Percentiles rank a stretch among this genome's conserved stretches.
Evolutionary conservation across 2,113 vertebrate genomes (phyloP).

Genomic region (Corydoras sp.): DNA sequence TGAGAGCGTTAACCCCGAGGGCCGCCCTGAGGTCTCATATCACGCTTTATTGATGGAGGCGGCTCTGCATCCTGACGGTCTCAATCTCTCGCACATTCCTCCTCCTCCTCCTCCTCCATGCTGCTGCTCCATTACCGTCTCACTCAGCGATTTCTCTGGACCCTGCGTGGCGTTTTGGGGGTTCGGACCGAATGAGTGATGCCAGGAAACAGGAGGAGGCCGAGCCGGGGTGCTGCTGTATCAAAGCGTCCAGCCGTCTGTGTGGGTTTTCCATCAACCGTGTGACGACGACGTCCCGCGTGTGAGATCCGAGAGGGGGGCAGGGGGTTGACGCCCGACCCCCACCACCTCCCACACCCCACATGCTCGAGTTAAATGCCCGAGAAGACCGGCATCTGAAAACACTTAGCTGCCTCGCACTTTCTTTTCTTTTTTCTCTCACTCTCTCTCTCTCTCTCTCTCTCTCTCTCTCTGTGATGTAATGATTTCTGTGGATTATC

Average conservation of each 20-base stretch:
- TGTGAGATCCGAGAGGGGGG: slow-evolving; percentile 24
- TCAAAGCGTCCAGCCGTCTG: slow-evolving; percentile 34
- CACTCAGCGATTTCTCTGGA: background rate
- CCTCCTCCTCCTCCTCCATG: background rate
- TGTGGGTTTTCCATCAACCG: slow-evolving; percentile 38
- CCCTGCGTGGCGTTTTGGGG: slow-evolving; percentile 22
- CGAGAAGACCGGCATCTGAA: slow-evolving; percentile 43
- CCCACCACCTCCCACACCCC: slow-evolving; percentile 15
- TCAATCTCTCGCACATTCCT: slow-evolving; percentile 4
- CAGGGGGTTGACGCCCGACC: slow-evolving; percentile 5
- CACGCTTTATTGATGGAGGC: slow-evolving; percentile 33
- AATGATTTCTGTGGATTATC: slow-evolving; percentile 43
- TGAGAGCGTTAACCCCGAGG: slow-evolving; percentile 26
- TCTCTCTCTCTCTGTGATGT: slow-evolving; percentile 35
- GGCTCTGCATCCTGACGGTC: slow-evolving; percentile 8
- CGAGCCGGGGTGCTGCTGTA: slow-evolving; percentile 15
- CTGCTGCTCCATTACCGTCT: slow-evolving; percentile 14
- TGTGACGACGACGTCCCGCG: slow-evolving; percentile 30
- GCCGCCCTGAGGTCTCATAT: slow-evolving; percentile 18
- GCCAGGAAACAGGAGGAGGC: slow-evolving; percentile 27
- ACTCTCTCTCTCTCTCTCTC: too few species aligned
- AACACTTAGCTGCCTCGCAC: slow-evolving; percentile 40
- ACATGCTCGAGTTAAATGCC: slow-evolving; percentile 34
- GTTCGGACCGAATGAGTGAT: slow-evolving; percentile 24
- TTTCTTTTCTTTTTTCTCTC: background rate